phyloP scores from a whole-genome alignment of 2,797 vertebrate species.

The Prunella strophiata region DNA sequence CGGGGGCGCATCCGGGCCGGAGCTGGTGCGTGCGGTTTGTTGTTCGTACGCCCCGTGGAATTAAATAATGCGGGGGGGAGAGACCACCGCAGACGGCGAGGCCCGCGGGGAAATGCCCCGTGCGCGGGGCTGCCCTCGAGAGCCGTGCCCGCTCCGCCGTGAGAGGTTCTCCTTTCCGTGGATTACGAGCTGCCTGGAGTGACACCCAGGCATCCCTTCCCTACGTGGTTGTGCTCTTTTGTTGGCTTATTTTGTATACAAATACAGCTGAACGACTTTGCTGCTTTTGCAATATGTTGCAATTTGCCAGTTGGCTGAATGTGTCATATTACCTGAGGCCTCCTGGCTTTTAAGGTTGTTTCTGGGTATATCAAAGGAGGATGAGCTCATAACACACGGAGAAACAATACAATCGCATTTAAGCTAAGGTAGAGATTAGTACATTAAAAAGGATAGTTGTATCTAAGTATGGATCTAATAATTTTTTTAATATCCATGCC shows the following conservation, averaged over 20 bases:
- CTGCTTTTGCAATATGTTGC: not conserved
- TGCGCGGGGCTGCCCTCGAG: not conserved
- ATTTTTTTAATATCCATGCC: not conserved
- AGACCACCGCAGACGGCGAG: not conserved
- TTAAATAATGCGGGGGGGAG: not conserved
- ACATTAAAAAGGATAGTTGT: not conserved
- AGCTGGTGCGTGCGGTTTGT: not conserved
- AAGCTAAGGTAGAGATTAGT: not conserved
- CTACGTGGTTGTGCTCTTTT: not conserved
- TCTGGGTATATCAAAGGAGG: constrained; percentile 2
- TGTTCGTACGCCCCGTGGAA: not conserved
- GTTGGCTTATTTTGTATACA: constrained; percentile 21
- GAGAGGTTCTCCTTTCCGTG: not conserved
- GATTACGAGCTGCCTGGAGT: not conserved
- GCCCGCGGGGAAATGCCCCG: not conserved
- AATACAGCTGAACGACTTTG: not conserved
- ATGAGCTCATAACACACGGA: not conserved
- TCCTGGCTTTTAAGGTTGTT: constrained; percentile 21
- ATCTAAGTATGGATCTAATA: not conserved
- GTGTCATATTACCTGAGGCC: constrained; percentile 64
- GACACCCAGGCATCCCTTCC: not conserved
- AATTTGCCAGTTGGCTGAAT: constrained; percentile 7
- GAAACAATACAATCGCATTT: constrained; percentile 13
- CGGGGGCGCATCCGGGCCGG: not conserved
- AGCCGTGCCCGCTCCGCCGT: not conserved